Base-by-base conservation (phyloP, 2,113 vertebrate genomes). In the Numida meleagris region DNA sequence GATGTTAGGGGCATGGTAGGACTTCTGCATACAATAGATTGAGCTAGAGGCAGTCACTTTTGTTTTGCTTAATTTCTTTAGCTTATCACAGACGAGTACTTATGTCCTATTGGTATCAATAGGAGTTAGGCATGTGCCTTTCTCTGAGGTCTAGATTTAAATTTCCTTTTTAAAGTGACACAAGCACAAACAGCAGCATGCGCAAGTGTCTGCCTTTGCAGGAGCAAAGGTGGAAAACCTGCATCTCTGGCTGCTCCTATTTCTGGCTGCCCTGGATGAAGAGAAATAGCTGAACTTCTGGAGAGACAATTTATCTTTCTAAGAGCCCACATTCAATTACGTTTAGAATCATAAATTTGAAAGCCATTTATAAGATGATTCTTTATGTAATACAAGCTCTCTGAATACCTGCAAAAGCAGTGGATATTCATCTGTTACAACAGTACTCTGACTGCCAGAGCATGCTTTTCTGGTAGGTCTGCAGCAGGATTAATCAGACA, bases 151-250 rank as follows among this genome's bases (percentile, higher is more conserved):
- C 31, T 43, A 42, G 40, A 66, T n/a, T 58, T 92, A 33, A 51
- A 82, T 87, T 93, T 73, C 11, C 19, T 81, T 92, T 83, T 72
- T 74, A 75, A 86, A 75, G 65, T 8, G 7, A 42, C 12, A 7
- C 40, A 59, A 90, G 33, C 27, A 29, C 62, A 72, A 7, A 67
- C 43, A 82, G 36, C 25, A 82, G 23, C 23, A 4, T n/a, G 23
- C 45, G 33, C 7, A 43, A 40, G 14, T 48, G 11, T 38, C 76
- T 66, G 15, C 65, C 61, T 74, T 80, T 68, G 38, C 80, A 75
- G 57, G 46, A 67, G 3, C 12, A 2, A 15, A 61, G 51, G 27
- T 15, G 16, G 42, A 90, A 24, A 63, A 46, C 42, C 6, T 34
- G 78, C 42, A 33, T n/a, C 66, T 53, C 57, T 23, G 10, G 5